Evolutionary conservation across 2,113 vertebrate species (phyloP).

Genomic region (Anarhynchus alexandrinus): DNA sequence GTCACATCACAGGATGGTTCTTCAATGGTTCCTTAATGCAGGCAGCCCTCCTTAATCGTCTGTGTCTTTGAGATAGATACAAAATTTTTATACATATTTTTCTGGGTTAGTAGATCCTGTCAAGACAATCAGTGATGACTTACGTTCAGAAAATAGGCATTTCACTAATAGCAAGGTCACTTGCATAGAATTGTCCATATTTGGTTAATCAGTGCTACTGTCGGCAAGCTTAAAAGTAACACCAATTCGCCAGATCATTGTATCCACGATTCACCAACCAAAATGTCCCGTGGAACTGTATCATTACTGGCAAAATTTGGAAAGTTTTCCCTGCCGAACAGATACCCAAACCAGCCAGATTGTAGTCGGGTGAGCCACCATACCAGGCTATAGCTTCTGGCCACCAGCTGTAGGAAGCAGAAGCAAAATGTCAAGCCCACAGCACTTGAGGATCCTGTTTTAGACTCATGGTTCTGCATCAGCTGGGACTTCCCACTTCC

Average conservation of each 20-base stretch:
- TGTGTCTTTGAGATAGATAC: neutral
- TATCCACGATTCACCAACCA: neutral
- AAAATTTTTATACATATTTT: neutral
- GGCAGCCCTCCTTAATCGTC: neutral
- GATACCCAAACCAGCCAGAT: neutral
- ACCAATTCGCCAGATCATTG: neutral
- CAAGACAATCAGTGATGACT: neutral
- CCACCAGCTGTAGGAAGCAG: neutral
- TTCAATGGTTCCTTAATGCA: neutral
- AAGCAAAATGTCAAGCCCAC: neutral
- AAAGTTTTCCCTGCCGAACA: neutral
- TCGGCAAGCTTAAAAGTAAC: neutral
- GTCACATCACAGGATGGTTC: accelerated
- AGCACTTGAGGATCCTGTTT: neutral
- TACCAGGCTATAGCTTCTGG: neutral
- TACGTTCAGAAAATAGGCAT: neutral
- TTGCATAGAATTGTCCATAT: neutral
- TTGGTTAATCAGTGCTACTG: neutral
- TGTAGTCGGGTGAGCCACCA: too few species aligned
- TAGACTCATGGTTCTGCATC: neutral
- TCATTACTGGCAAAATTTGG: neutral
- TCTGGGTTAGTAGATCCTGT: neutral
- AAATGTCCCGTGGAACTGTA: neutral
- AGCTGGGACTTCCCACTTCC: accelerated
- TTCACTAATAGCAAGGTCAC: neutral